Percentiles rank a stretch among this genome's conserved stretches.
These are phyloP conservation scores for Phaethornis superciliosus DNA, from an alignment of 2,113 vertebrate species.

Conservation along the genomic window DNA sequence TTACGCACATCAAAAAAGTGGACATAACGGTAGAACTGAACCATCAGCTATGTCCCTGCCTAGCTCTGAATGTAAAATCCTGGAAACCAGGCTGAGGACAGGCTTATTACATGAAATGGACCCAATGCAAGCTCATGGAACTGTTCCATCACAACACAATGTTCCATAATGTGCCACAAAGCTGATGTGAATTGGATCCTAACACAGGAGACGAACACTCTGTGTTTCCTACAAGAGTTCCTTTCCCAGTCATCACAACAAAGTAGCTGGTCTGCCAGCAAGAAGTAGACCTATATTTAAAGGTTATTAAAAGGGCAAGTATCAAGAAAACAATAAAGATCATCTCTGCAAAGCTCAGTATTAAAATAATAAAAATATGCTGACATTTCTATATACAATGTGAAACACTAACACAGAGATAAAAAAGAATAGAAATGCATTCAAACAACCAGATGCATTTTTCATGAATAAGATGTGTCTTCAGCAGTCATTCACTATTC, in stretches of 20 bases:
- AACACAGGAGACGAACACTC: neutral
- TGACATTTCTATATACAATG: slow-evolving; percentile 28
- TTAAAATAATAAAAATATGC: neutral
- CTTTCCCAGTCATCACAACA: neutral
- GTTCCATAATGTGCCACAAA: slow-evolving; percentile 18
- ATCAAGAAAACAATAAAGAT: slow-evolving; percentile 2
- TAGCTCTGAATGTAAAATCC: neutral
- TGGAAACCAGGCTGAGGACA: neutral
- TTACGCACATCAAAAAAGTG: neutral
- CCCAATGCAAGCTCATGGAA: neutral
- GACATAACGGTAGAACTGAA: fast-evolving
- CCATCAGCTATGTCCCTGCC: neutral
- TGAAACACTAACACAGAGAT: neutral
- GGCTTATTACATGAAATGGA: neutral
- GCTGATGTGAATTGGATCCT: neutral
- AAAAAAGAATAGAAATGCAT: neutral
- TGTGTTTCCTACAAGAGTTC: neutral
- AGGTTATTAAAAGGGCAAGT: slow-evolving; percentile 48
- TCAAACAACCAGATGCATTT: neutral
- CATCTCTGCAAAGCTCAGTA: neutral
- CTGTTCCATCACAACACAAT: slow-evolving; percentile 31
- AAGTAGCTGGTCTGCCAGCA: neutral
- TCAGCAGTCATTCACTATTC: neutral
- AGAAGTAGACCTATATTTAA: neutral
- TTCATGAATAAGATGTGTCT: neutral